phyloP scores from a whole-genome alignment of 2,888 invertebrate genomes.

The Drosophila testacea region DNA sequence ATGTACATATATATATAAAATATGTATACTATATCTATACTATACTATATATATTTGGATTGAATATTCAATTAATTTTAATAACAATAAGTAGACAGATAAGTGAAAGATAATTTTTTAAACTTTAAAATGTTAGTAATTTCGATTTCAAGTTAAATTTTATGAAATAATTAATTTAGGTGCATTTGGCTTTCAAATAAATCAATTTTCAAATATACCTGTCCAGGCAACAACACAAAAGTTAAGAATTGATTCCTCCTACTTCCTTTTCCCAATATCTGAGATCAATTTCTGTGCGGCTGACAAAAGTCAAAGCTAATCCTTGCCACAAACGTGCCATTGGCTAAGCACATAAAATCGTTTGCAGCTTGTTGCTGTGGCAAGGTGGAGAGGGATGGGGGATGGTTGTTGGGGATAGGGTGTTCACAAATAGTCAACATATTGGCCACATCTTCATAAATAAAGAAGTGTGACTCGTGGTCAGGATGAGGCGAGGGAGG shows the following conservation, averaged over 20 bases:
- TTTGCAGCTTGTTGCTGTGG: background rate
- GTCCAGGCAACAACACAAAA: background rate
- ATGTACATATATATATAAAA: too few relatives aligned
- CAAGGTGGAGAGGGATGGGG: background rate
- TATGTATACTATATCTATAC: too few relatives aligned
- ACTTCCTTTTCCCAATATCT: background rate
- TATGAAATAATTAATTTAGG: too few relatives aligned
- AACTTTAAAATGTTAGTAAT: too few relatives aligned
- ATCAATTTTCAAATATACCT: background rate
- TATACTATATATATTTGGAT: too few relatives aligned
- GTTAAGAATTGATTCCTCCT: background rate
- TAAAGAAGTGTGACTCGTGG: conserved; percentile 60
- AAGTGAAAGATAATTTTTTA: too few relatives aligned
- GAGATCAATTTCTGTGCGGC: background rate
- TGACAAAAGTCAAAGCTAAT: conserved; percentile 34
- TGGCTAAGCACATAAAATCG: conserved; percentile 30
- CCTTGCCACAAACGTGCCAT: conserved; percentile 19
- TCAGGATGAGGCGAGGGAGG: background rate
- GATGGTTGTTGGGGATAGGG: conserved; percentile 13
- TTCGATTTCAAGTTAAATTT: too few relatives aligned
- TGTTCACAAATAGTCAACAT: conserved; percentile 74
- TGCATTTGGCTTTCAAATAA: too few relatives aligned
- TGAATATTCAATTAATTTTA: too few relatives aligned
- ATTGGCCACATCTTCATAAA: conserved; percentile 78
- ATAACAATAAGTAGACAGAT: too few relatives aligned